Percentiles rank a stretch among this genome's conserved stretches.
phyloP scores from a whole-genome alignment of 2,113 vertebrate species.

The Paradoxurus hermaphroditus region DNA sequence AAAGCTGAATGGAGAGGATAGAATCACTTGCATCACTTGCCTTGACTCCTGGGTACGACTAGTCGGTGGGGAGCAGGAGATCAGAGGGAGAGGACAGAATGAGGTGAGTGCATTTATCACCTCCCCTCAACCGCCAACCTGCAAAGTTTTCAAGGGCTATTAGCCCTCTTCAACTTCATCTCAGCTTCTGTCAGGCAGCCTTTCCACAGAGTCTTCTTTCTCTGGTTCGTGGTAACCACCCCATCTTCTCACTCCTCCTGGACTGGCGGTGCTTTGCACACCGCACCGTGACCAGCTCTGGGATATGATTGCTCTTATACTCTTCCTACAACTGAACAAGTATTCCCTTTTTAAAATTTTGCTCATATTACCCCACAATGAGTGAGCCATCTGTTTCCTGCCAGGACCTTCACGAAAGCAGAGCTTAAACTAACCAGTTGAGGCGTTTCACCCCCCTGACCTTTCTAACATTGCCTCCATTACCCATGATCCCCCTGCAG shows the following conservation, averaged over 20 bases:
- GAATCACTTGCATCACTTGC: rapidly evolving
- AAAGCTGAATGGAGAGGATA: not conserved
- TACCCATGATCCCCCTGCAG: not conserved
- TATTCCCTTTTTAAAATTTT: not conserved
- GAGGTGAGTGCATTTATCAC: not conserved
- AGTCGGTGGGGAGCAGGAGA: not conserved
- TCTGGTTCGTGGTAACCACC: not conserved
- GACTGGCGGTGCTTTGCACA: rapidly evolving
- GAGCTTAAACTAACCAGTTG: not conserved
- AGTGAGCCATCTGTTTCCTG: not conserved
- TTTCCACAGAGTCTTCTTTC: not conserved
- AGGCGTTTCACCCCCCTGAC: not conserved
- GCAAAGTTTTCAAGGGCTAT: not conserved
- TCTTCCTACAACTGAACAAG: not conserved
- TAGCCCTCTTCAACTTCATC: not conserved
- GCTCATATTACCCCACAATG: not conserved
- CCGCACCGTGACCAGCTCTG: not conserved
- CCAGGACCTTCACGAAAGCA: not conserved
- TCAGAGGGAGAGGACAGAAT: not conserved
- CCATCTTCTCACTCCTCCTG: not conserved
- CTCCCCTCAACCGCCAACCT: not conserved
- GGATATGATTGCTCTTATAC: not conserved
- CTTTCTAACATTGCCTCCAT: not conserved
- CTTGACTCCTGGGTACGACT: not conserved
- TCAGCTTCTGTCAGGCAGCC: not conserved